Percentiles rank a stretch among this genome's conserved stretches.
Evolutionary conservation across 2,797 vertebrate species (phyloP).

Genomic region (Sebastes diaconus): DNA sequence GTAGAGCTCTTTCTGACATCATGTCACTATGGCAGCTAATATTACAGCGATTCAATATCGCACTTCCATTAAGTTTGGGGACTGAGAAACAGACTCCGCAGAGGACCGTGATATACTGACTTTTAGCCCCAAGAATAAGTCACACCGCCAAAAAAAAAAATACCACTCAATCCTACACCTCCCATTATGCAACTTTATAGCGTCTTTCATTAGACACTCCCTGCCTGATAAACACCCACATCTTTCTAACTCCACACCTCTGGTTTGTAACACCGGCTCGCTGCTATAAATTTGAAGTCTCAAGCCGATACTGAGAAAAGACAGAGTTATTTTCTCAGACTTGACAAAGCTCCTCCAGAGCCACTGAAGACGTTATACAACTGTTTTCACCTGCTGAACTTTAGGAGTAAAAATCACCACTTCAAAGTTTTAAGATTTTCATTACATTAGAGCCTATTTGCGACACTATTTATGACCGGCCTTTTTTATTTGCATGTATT

Average conservation of each 20-base stretch:
- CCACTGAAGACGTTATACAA: not conserved
- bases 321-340: not conserved
- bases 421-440: too few species aligned
- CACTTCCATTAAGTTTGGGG: not conserved
- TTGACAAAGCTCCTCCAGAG: not conserved
- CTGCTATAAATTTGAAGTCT: conserved; percentile 19
- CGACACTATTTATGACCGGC: too few species aligned
- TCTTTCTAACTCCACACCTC: conserved; percentile 2
- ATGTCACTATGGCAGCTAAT: not conserved
- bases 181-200: conserved; percentile 1
- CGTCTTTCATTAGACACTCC: not conserved
- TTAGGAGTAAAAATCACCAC: too few species aligned
- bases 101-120: too few species aligned
- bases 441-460: not conserved
- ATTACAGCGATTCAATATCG: not conserved
- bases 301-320: conserved; percentile 1
- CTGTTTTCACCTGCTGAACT: not conserved
- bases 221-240: conserved; percentile 22
- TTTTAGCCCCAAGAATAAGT: not conserved
- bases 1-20: not conserved
- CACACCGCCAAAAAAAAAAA: not conserved
- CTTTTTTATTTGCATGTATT: not conserved
- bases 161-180: not conserved
- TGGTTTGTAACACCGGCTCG: not conserved
- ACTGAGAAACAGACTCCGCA: not conserved